Conservation (phyloP, 2,888 invertebrate genomes). For the Epicampocera succincta region DNA sequence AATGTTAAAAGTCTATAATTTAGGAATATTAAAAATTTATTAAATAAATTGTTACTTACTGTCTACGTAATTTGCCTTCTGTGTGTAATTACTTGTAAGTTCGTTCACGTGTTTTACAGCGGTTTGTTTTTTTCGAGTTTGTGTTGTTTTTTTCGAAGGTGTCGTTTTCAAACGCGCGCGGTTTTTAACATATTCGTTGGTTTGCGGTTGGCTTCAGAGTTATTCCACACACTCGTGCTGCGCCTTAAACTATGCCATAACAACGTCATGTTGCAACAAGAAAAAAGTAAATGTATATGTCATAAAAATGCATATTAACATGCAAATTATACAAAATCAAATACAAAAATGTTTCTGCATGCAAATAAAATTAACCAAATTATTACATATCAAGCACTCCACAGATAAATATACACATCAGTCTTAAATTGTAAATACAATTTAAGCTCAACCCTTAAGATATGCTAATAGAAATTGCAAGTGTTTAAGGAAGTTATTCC, state of each 20-base stretch:
- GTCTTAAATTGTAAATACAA: conserved; percentile 7
- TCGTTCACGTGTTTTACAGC: conserved; percentile 34
- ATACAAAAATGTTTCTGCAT: conserved; percentile 35
- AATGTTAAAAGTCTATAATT: background rate
- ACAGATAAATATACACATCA: conserved; percentile 14
- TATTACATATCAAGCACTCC: conserved; percentile 31
- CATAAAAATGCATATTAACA: conserved; percentile 48
- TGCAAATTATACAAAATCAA: conserved; percentile 30
- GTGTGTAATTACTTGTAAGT: background rate
- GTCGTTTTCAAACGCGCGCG: conserved; percentile 50
- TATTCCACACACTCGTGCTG: conserved; percentile 3
- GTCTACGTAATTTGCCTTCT: background rate
- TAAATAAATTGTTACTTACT: background rate
- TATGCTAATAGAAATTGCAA: conserved; percentile 51
- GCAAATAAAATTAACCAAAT: conserved; percentile 53
- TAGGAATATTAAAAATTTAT: background rate
- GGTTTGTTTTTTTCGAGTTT: conserved; percentile 5
- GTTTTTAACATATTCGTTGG: conserved; percentile 9
- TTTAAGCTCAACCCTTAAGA: conserved; percentile 4
- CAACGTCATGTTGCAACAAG: conserved; percentile 8
- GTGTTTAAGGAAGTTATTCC: conserved; percentile 40
- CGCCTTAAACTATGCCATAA: conserved; percentile 44
- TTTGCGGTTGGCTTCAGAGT: background rate
- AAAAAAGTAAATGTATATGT: conserved; percentile 25
- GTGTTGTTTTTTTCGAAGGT: background rate